phyloP scores from a whole-genome alignment of 2,797 vertebrate genomes.

The Cyclura pinguis region DNA sequence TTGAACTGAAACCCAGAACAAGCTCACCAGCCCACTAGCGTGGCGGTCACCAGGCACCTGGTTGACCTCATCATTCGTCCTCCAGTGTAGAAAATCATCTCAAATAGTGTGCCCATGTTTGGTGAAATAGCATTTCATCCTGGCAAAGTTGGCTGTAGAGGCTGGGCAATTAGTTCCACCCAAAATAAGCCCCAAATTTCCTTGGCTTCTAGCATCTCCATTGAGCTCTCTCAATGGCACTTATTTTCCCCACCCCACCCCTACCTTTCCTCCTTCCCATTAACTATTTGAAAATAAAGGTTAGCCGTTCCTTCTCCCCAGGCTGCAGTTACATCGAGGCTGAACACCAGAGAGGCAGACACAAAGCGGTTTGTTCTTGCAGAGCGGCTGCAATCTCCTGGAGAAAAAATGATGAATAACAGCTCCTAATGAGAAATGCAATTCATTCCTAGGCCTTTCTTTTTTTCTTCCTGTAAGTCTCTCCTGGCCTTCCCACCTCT shows the following conservation, averaged over 20 bases:
- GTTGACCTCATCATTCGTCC: too few relatives aligned
- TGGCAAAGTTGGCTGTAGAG: not conserved
- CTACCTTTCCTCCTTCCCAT: not conserved
- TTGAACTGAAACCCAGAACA: too few relatives aligned
- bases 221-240: slow-evolving; percentile 15
- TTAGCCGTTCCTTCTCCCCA: slow-evolving; percentile 21
- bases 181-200: not conserved
- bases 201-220: not conserved
- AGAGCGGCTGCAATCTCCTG: not conserved
- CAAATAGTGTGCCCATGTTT: not conserved
- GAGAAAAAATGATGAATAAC: slow-evolving; percentile 20
- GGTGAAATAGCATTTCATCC: not conserved
- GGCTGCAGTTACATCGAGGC: slow-evolving; percentile 31
- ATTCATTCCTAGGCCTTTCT: slow-evolving; percentile 4
- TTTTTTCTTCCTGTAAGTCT: not conserved
- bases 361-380: slow-evolving; percentile 27
- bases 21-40: too few relatives aligned
- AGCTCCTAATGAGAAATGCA: slow-evolving; percentile 28
- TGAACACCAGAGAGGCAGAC: not conserved
- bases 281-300: slow-evolving; percentile 27
- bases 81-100: not conserved
- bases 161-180: not conserved
- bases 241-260: not conserved
- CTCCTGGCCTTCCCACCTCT: not conserved
- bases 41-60: too few relatives aligned